A percentile compares a stretch with the other conserved stretches of the same genome.
Evolutionary conservation across 1,140 invertebrate species (phyloP).

Genomic region (Cydia amplana): DNA sequence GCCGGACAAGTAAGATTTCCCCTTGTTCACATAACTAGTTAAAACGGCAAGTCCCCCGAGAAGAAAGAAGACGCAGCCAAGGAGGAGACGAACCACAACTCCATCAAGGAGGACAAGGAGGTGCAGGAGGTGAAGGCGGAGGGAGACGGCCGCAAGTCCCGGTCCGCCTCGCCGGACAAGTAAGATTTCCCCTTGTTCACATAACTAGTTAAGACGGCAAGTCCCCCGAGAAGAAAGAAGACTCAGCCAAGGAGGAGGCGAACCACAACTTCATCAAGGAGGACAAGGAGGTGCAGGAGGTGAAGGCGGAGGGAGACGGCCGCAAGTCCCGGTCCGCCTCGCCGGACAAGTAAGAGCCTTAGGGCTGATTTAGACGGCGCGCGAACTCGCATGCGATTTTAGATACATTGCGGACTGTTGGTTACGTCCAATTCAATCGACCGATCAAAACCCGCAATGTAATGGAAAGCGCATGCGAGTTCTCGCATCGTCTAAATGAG

Average conservation of each 20-base stretch:
- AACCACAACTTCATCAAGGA: slow-evolving; percentile 46
- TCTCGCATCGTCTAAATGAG: too few species aligned
- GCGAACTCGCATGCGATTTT: too few species aligned
- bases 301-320: slow-evolving; percentile 37
- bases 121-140: slow-evolving; percentile 39
- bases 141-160: slow-evolving; percentile 54
- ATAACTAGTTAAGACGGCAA: slow-evolving; percentile 38
- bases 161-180: slow-evolving; percentile 67
- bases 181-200: slow-evolving; percentile 38
- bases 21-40: slow-evolving; percentile 17
- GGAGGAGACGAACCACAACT: slow-evolving; percentile 53
- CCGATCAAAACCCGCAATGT: too few species aligned
- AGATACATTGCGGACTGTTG: too few species aligned
- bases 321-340: slow-evolving; percentile 67
- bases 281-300: slow-evolving; percentile 40
- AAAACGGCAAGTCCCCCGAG: slow-evolving; percentile 63
- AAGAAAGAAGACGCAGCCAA: slow-evolving; percentile 70
- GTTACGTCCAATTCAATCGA: too few species aligned
- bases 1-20: slow-evolving; percentile 56
- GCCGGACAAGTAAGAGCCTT: slow-evolving; percentile 64
- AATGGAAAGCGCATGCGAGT: too few species aligned
- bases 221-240: slow-evolving; percentile 75
- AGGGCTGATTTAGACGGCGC: too few species aligned
- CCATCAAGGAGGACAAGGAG: slow-evolving; percentile 30
- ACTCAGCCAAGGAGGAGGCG: slow-evolving; percentile 56